Percentiles rank a stretch among this genome's conserved stretches.
phyloP scores from a whole-genome alignment of 2,797 vertebrate species.

The Poeciliopsis infans region DNA sequence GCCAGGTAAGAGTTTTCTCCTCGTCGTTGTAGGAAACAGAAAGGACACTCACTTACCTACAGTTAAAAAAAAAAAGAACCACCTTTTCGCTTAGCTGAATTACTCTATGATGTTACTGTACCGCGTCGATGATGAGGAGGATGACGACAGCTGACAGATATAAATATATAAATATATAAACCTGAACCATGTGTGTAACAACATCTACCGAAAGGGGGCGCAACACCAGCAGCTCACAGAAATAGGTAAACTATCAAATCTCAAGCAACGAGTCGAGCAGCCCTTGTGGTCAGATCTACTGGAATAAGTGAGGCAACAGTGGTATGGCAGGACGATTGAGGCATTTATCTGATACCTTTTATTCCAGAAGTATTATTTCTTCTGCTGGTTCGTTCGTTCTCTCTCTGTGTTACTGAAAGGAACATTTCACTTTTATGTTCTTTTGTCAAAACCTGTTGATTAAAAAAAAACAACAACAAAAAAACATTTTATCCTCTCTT shows the following conservation, averaged over 20 bases:
- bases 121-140: constrained; percentile 3
- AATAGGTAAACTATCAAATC: background rate
- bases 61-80: constrained; percentile 5
- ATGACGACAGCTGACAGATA: background rate
- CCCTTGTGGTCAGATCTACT: background rate
- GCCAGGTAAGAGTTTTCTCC: background rate
- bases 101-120: constrained; percentile 21
- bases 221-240: background rate
- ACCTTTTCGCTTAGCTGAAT: constrained; percentile 25
- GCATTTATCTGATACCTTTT: background rate
- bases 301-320: background rate
- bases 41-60: constrained; percentile 40
- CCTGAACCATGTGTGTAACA: background rate
- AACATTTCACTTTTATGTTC: background rate
- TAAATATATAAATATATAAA: background rate
- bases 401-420: background rate
- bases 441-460: background rate
- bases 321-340: background rate
- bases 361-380: background rate
- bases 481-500: too few species aligned
- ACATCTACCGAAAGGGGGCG: constrained; percentile 39
- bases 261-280: background rate
- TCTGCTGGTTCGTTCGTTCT: background rate
- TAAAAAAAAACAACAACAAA: too few species aligned
- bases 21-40: background rate